Percentiles rank a stretch among this genome's conserved stretches.
Conservation (phyloP, 2,888 invertebrate genomes). For the Andrena dorsata region DNA sequence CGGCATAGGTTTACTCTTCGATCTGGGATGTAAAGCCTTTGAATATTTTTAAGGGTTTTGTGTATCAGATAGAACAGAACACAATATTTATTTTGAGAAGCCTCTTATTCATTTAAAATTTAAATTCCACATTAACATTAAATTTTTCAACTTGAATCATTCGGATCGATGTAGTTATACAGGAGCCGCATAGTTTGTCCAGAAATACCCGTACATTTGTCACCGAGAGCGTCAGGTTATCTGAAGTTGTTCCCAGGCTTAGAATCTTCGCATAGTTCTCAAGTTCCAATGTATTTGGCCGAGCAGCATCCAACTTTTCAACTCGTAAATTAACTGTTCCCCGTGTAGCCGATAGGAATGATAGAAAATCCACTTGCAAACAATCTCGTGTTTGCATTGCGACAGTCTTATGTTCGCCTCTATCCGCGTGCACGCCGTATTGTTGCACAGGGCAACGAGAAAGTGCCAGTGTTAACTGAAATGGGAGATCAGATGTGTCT, state of each 20-base stretch:
- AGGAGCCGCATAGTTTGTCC: not conserved
- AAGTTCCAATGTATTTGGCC: not conserved
- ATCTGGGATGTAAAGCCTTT: not conserved
- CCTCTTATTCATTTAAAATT: not conserved
- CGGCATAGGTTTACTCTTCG: not conserved
- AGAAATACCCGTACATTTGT: not conserved
- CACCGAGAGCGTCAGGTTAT: conserved; percentile 16
- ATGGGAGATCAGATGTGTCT: conserved; percentile 41
- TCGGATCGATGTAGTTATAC: not conserved
- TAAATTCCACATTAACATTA: not conserved
- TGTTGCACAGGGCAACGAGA: conserved; percentile 34
- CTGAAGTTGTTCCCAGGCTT: conserved; percentile 8
- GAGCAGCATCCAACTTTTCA: not conserved
- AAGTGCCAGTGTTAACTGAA: conserved; percentile 38
- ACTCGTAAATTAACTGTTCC: not conserved
- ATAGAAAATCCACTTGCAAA: not conserved
- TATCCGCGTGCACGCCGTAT: not conserved
- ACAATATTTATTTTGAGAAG: not conserved
- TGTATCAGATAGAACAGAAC: not conserved
- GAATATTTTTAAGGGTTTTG: not conserved
- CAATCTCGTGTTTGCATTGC: not conserved
- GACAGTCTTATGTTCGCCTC: not conserved
- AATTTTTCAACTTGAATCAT: not conserved
- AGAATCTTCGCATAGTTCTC: conserved; percentile 13
- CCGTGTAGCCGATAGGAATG: not conserved